phyloP scores from a whole-genome alignment of 2,888 invertebrate genomes.

The Bembecia ichneumoniformis region DNA sequence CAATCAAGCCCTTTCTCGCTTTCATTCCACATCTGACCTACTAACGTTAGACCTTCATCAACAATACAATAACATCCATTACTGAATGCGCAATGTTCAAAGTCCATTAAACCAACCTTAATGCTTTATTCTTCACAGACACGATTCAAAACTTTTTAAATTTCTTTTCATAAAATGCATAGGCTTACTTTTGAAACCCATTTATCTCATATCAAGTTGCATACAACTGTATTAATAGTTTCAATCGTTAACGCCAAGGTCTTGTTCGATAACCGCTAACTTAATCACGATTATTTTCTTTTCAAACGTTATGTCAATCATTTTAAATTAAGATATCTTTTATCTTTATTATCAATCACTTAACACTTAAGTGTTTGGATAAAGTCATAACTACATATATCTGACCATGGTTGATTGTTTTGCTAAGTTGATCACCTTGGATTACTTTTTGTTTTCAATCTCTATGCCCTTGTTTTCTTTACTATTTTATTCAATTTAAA shows the following conservation, averaged over 20 bases:
- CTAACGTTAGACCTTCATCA: conserved; percentile 17
- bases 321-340: conserved; percentile 1
- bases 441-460: conserved; percentile 1
- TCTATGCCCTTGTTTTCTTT: not conserved
- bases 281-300: not conserved
- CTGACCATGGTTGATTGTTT: not conserved
- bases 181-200: too few species aligned
- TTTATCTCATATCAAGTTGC: too few species aligned
- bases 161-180: too few species aligned
- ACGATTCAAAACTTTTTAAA: too few species aligned
- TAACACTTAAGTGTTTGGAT: not conserved
- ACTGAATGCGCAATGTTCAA: not conserved
- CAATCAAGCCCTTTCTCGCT: conserved; percentile 15
- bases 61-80: conserved; percentile 6
- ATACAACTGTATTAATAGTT: too few species aligned
- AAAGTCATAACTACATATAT: not conserved
- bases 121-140: too few species aligned
- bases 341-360: not conserved
- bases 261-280: not conserved
- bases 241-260: not conserved
- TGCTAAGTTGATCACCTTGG: conserved; percentile 4
- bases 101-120: not conserved
- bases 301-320: not conserved
- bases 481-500: not conserved
- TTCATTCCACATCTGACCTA: conserved; percentile 21